Evolutionary conservation across 1,140 invertebrate species (phyloP).

Genomic region (Drosophila prosaltans): DNA sequence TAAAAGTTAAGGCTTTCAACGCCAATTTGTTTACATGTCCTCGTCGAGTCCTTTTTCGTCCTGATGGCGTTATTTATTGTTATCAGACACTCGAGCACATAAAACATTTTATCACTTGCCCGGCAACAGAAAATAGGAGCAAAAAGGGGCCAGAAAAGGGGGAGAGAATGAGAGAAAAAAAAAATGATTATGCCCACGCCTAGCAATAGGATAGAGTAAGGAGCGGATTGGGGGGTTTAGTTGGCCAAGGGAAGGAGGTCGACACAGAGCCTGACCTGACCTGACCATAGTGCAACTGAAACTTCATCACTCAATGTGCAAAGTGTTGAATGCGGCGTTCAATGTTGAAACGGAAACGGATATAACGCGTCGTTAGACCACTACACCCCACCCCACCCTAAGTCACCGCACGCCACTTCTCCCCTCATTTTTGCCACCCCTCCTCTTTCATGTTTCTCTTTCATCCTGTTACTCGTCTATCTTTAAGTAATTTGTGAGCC

Average conservation of each 20-base stretch:
- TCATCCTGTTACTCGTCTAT: slow-evolving; percentile 39
- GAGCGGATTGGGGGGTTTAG: slow-evolving; percentile 5
- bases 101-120: slow-evolving; percentile 81
- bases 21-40: slow-evolving; percentile 79
- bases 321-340: slow-evolving; percentile 57
- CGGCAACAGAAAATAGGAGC: slow-evolving; percentile 11
- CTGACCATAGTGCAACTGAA: slow-evolving; percentile 25
- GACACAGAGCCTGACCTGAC: slow-evolving; percentile 19
- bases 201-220: slow-evolving; percentile 14
- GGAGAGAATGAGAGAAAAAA: slow-evolving; percentile 1
- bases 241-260: not conserved
- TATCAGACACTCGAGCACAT: slow-evolving; percentile 79
- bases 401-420: not conserved
- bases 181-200: slow-evolving; percentile 64
- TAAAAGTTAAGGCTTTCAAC: slow-evolving; percentile 60
- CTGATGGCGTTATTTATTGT: slow-evolving; percentile 81
- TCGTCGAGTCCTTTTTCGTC: slow-evolving; percentile 39
- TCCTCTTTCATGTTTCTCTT: slow-evolving; percentile 15
- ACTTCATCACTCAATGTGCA: slow-evolving; percentile 72
- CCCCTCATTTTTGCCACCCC: not conserved
- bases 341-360: slow-evolving; percentile 71
- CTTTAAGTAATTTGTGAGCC: slow-evolving; percentile 76
- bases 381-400: not conserved
- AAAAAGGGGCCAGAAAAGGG: not conserved
- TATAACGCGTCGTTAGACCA: slow-evolving; percentile 70